phyloP scores from a whole-genome alignment of 2,113 vertebrate genomes.

The Microcebus ravelobensis region DNA sequence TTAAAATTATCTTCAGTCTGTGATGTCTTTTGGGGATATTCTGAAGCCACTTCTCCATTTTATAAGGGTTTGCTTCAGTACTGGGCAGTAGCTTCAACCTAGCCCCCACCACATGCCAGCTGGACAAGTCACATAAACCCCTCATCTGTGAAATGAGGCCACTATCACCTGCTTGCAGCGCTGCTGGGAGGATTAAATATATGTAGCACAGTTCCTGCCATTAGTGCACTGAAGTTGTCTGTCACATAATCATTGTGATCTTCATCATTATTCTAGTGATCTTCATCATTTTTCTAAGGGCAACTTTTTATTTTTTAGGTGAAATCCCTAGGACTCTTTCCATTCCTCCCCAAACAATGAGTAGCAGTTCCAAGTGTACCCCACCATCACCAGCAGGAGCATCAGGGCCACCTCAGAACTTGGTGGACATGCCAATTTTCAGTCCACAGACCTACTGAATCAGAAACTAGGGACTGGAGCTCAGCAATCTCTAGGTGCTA shows the following conservation, averaged over 20 bases:
- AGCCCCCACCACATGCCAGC: background rate
- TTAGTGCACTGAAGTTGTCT: accelerated
- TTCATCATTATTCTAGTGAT: background rate
- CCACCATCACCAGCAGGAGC: background rate
- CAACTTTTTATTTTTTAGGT: background rate
- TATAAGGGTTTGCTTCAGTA: background rate
- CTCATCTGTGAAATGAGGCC: background rate
- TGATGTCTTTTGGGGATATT: background rate
- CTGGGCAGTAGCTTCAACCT: background rate
- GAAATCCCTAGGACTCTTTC: background rate
- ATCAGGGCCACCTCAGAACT: background rate
- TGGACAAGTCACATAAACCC: background rate
- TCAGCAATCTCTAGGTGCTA: background rate
- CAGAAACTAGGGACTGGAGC: background rate
- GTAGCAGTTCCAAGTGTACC: background rate
- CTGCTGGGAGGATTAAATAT: accelerated
- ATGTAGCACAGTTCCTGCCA: background rate
- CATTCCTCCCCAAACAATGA: background rate
- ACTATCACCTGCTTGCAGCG: background rate
- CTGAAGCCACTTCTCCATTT: background rate
- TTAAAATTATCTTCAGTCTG: background rate
- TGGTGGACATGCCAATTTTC: background rate
- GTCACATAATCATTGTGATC: background rate
- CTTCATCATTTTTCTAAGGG: background rate
- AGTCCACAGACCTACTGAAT: background rate